phyloP scores from a whole-genome alignment of 1,140 invertebrate genomes.

The Drosophila athabasca region DNA sequence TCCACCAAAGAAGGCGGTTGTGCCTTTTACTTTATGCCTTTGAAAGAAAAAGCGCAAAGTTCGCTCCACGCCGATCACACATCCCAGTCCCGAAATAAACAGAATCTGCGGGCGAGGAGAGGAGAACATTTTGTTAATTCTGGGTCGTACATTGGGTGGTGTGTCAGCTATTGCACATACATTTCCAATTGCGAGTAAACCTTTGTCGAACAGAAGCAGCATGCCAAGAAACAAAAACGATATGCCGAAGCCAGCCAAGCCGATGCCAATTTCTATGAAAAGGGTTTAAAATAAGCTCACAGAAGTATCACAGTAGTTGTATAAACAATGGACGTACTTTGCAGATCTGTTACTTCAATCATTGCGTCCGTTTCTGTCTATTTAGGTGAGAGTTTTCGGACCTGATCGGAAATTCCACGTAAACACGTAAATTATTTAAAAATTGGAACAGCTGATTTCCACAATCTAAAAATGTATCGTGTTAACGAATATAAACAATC shows the following conservation, averaged over 20 bases:
- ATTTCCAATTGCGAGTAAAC: slow-evolving; percentile 98
- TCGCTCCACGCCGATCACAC: slow-evolving; percentile 97
- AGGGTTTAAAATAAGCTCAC: slow-evolving; percentile 18
- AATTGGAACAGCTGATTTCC: slow-evolving; percentile 39
- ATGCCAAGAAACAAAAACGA: slow-evolving; percentile 98
- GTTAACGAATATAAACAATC: slow-evolving; percentile 65
- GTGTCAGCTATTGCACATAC: slow-evolving; percentile 86
- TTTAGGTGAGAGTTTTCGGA: slow-evolving; percentile 13
- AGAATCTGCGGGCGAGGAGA: slow-evolving; percentile 92
- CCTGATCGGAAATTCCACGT: slow-evolving; percentile 51
- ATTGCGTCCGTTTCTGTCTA: slow-evolving; percentile 82
- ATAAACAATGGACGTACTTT: slow-evolving; percentile 86
- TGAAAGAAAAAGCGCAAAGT: slow-evolving; percentile 99
- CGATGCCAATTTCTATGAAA: slow-evolving; percentile 97
- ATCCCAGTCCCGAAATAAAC: slow-evolving; percentile 96
- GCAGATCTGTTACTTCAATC: slow-evolving; percentile 89
- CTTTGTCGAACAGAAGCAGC: slow-evolving; percentile 98
- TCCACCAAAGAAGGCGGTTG: slow-evolving; percentile 96
- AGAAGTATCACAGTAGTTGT: background rate
- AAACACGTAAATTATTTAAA: slow-evolving; percentile 59
- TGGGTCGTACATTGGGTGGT: background rate
- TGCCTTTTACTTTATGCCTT: slow-evolving; percentile 97
- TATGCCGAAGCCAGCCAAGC: slow-evolving; percentile 97
- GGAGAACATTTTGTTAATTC: slow-evolving; percentile 19
- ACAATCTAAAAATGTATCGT: slow-evolving; percentile 52